phyloP scores from a whole-genome alignment of 2,888 invertebrate species.

The Andrena haemorrhoa region DNA sequence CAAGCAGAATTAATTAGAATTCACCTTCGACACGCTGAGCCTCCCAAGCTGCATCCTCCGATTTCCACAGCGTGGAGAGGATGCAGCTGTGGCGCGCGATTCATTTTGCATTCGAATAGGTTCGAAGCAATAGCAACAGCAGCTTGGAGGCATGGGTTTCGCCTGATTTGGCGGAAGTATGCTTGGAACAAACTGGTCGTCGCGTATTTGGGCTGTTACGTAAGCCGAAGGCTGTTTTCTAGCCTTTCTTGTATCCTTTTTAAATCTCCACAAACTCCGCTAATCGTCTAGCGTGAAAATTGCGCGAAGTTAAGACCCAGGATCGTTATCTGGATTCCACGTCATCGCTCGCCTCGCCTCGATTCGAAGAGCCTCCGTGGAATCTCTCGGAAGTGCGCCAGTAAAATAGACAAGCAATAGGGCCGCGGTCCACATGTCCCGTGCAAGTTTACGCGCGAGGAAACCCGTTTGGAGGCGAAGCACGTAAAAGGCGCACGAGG shows the following conservation, averaged over 20 bases:
- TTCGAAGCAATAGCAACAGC: too few species aligned
- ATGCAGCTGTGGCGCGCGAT: too few species aligned
- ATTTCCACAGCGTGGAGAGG: too few species aligned
- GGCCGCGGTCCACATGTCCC: neutral
- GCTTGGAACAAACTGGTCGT: neutral
- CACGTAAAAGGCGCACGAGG: constrained; percentile 48
- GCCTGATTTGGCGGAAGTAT: neutral
- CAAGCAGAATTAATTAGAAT: constrained; percentile 20
- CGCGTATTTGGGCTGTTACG: constrained; percentile 29
- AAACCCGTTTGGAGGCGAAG: constrained; percentile 39
- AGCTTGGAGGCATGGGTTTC: neutral
- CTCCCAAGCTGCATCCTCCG: neutral
- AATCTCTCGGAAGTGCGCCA: neutral
- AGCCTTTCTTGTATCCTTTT: neutral
- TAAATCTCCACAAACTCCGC: too few species aligned
- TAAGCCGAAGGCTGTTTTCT: constrained; percentile 40
- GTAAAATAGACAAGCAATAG: neutral
- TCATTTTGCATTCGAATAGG: too few species aligned
- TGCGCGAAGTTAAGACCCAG: too few species aligned
- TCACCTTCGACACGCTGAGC: too few species aligned
- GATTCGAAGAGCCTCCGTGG: neutral
- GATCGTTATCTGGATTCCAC: too few species aligned
- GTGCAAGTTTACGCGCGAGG: neutral
- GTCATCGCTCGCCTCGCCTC: neutral
- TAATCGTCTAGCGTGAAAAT: too few species aligned